Base-by-base conservation (phyloP, 2,113 vertebrate species). In the Channa maculata region DNA sequence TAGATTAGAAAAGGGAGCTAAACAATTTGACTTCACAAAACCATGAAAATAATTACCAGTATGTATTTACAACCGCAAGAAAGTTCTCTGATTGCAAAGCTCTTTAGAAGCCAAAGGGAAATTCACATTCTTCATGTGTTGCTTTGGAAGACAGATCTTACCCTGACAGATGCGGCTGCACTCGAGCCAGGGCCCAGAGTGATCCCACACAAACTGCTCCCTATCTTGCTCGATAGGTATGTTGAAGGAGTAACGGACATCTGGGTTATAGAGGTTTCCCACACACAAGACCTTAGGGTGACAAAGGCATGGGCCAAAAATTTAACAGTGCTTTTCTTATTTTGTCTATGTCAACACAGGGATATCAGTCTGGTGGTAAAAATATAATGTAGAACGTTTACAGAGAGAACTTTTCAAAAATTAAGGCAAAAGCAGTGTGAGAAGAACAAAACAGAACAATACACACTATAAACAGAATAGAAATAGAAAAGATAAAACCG, bases 231-330 rank as follows among this genome's bases (percentile, higher is more conserved):
- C 96, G 80, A 97, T 88, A 8, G 97, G 98, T 80, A 99, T 89
- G 87, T 90, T 98, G 91, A 97, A 99, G 49, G 97, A 97, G 73
- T 98, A 99, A 59, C 77, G 96, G 43, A 99, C 95, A 82, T 98
- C 97, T 55, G 98, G 98, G 88, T 95, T 98, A 90, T 98, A 94
- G 48, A 98, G 94, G 92, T 97, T 98, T 76, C 97, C 97, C 87
- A 99, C 98, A 91, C 97, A 98, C 67, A 99, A 90, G 83, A 99
- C 97, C 97, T 99, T 82, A 73, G 4, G 13, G 50, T 52, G 59
- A 36, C 55, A 64, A 67, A 62, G 53, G 58, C 60, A 36, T 66
- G 66, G 63, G 68, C 65, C 65, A 46, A 63, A 43, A 36, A 72
- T n/a, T 63, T 68, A 57, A 68, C 24, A 46, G 11, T 36, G 50